These are phyloP conservation scores for Indicator indicator DNA, from an alignment of 2,113 vertebrate genomes.

Conservation along the genomic window DNA sequence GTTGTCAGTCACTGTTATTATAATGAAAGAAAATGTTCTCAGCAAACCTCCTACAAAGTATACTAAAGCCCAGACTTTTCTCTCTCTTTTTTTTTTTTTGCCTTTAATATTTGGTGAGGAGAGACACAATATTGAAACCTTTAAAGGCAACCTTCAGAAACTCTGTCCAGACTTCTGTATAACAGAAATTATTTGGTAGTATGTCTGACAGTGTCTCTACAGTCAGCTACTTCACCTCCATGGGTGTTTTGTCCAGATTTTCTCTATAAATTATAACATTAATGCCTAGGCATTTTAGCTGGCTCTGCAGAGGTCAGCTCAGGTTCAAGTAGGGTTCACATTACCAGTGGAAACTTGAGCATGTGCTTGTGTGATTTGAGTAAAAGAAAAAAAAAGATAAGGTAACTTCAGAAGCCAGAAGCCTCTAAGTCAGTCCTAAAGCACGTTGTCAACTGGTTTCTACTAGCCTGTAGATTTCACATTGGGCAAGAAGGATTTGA, in stretches of 20 bases:
- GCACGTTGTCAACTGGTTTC: not conserved
- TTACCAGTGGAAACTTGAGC: not conserved
- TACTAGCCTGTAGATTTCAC: not conserved
- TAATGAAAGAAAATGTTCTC: not conserved
- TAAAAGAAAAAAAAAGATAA: not conserved
- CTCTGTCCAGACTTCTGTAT: not conserved
- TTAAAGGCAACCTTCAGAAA: not conserved
- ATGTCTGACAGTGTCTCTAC: not conserved
- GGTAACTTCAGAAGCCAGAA: constrained; percentile 22
- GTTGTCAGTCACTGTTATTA: not conserved
- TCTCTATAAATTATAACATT: not conserved
- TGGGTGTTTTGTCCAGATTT: not conserved
- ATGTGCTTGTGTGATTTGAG: not conserved
- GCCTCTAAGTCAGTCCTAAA: constrained; percentile 27
- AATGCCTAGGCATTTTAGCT: not conserved
- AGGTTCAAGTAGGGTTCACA: not conserved
- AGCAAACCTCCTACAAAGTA: not conserved
- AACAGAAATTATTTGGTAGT: not conserved
- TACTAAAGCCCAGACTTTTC: not conserved
- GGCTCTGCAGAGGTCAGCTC: not conserved
- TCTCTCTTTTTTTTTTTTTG: too few relatives aligned
- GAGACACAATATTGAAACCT: not conserved
- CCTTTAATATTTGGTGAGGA: not conserved
- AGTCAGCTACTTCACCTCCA: not conserved
- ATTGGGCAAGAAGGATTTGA: not conserved